Base-by-base conservation (phyloP, 2,113 vertebrate genomes). In the Poicephalus gulielmi region DNA sequence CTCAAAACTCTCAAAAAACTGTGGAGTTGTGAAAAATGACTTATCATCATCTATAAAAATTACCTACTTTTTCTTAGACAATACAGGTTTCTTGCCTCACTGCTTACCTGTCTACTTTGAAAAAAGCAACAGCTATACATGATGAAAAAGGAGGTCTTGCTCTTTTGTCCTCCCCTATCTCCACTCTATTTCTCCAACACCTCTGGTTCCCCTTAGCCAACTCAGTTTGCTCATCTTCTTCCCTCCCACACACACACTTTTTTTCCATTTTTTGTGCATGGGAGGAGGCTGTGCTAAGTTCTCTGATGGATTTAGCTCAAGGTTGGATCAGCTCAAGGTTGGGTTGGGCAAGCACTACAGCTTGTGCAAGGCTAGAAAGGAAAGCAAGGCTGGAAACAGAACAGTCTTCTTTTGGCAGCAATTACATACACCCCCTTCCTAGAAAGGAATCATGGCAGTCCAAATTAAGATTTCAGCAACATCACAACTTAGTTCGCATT, bases 191-290 rank as follows among this genome's bases (percentile, higher is more conserved):
- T 25, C 30, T 67, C 33, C 23, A 66, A 13, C 3, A 39, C 13
- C 28, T 85, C 35, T 69, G 35, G 22, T 50, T 28, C 5, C 16
- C 4, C 4, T 64, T 10, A 88, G 18, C 22, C 39, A 82, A n/a
- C 6, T 60, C 39, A 60, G 43, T 53, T 47, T 47, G 31, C 22
- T 63, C 31, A 55, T 27, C 30, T 57, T 28, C 53, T 57, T 33
- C 53, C 30, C 53, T 33, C 1, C 11, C 4, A 6, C 6, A 11
- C 2, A 14, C 7, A 8, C 7, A 0, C 4, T 13, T 57, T 41
- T 27, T 78, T 46, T 28, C 2, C 18, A 7, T 23, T 53, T 25
- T 37, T 11, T 28, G 4, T 22, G 12, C 8, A 4, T 2, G 17
- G 9, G n/a, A 1, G 18, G 1, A 57, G 24, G 57, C 31, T 86